Evolutionary conservation across 2,888 invertebrate genomes (phyloP), one percentile per base, ranked within the genome.

Genomic region (Enchytraeus crypticus): DNA sequence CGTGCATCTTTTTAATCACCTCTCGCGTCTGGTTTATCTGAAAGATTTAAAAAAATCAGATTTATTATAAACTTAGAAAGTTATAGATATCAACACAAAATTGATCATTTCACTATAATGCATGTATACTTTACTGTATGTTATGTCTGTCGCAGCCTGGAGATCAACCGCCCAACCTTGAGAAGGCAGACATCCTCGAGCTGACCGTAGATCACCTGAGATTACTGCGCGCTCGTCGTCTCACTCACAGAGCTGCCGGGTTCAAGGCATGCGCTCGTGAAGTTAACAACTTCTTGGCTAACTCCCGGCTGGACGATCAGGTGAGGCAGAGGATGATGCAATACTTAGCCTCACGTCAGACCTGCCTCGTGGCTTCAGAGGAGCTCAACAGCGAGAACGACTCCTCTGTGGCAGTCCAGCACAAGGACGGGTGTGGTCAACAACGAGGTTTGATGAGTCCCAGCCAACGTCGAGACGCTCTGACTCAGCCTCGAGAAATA

Each of bases 131-230:
- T n/a, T n/a, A n/a, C n/a, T n/a, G n/a, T n/a, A n/a, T n/a, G n/a
- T 38, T 38, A 14, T 38, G 18, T 38, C 18, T 38, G 8, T 38
- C 38, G 18, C 38, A 38, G 38, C 18, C 38, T 38, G 38, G 38
- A 14, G 38, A 38, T 18, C 38, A 38, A 18, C 38, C 38, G 11
- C 23, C 55, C 27, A 54, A 54, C 21, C 55, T 54, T 21, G 55
- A 54, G 55, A 54, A 54, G 38, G 55, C 55, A 14, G 55, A 54
- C 55, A 54, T 54, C 33, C 38, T 54, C 21, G 55, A 54, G n/a
- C 55, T 54, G 34, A 54, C 55, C 55, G 38, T 54, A n/a, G 55
- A 54, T 38, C 38, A 54, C 38, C 55, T 54, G 18, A n/a, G 55
- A 5, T 26, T 38, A n/a, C 55, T 54, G 21, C 55, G 55, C 34